Evolutionary conservation across 2,797 vertebrate genomes (phyloP).

Genomic region (Enoplosus armatus): DNA sequence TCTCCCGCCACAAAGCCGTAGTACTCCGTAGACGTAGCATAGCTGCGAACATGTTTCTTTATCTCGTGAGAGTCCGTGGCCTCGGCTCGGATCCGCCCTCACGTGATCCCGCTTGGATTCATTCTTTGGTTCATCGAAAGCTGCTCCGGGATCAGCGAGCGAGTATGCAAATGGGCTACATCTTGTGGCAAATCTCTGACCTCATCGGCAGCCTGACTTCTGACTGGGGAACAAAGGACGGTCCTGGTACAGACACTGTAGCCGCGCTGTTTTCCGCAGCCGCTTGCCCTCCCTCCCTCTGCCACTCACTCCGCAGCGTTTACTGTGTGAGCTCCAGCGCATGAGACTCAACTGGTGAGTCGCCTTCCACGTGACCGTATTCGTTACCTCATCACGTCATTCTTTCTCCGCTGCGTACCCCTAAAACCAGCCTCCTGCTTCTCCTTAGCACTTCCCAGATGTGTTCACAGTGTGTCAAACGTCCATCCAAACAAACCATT

Average conservation of each 20-base stretch:
- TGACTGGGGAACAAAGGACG: conserved; percentile 75
- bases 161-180: conserved; percentile 62
- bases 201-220: conserved; percentile 73
- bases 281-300: conserved; percentile 15
- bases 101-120: conserved; percentile 18
- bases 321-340: conserved; percentile 4
- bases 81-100: conserved; percentile 23
- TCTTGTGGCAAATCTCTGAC: conserved; percentile 81
- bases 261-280: conserved; percentile 23
- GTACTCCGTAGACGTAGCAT: conserved; percentile 54
- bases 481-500: background rate
- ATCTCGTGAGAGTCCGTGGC: conserved; percentile 21
- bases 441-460: background rate
- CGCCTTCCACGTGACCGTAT: conserved; percentile 29
- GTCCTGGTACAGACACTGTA: conserved; percentile 56
- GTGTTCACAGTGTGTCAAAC: background rate
- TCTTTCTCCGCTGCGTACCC: background rate
- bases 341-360: background rate
- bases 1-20: conserved; percentile 61
- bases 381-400: conserved; percentile 45
- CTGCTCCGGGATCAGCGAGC: conserved; percentile 48
- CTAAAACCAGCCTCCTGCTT: background rate
- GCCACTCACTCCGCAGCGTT: conserved; percentile 22
- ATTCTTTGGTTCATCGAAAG: conserved; percentile 14
- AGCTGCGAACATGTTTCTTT: conserved; percentile 52